Conservation (phyloP, 2,888 invertebrate species). For the Flabesymbios commensalis region DNA sequence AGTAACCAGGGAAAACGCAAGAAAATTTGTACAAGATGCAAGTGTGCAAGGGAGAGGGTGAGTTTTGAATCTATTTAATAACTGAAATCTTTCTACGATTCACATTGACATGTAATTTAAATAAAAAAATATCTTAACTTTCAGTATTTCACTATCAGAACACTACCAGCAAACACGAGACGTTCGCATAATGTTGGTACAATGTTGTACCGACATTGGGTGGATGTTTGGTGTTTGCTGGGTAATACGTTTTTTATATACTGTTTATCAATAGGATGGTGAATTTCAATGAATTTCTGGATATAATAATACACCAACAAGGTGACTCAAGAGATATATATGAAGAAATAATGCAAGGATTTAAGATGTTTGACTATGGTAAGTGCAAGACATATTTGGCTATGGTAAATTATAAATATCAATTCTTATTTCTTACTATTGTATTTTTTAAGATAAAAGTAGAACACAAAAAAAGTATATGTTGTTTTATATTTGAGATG, state of each 20-base stretch:
- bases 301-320: slow-evolving; percentile 57
- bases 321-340: slow-evolving; percentile 55
- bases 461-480: too few species aligned
- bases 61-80: not conserved
- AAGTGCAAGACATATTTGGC: slow-evolving; percentile 23
- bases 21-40: slow-evolving; percentile 47
- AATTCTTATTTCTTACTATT: too few species aligned
- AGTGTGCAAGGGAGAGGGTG: slow-evolving; percentile 44
- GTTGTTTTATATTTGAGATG: too few species aligned
- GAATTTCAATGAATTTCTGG: slow-evolving; percentile 57
- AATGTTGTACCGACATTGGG: too few species aligned
- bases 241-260: not conserved
- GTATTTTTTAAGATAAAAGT: too few species aligned
- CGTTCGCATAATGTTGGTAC: too few species aligned
- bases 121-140: not conserved
- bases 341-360: slow-evolving; percentile 58
- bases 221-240: not conserved
- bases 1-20: slow-evolving; percentile 49
- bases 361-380: slow-evolving; percentile 59
- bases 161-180: too few species aligned
- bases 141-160: not conserved
- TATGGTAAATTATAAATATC: not conserved
- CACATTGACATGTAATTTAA: not conserved
- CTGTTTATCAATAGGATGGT: slow-evolving; percentile 39
- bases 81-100: not conserved